Percentiles rank a stretch among this genome's conserved stretches.
phyloP scores from a whole-genome alignment of 2,888 invertebrate genomes.

The Dilophus febrilis region DNA sequence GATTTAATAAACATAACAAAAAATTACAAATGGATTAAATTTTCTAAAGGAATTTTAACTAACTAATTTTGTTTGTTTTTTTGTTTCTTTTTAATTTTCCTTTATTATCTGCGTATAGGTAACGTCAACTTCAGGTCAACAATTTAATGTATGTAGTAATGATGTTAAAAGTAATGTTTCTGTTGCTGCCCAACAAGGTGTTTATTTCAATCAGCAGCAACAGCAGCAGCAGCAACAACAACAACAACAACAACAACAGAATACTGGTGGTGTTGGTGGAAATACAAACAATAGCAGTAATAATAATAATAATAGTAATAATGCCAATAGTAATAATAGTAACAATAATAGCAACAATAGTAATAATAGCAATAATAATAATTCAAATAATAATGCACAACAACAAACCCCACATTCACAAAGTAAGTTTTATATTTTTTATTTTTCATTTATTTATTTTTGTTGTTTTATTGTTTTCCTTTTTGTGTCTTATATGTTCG shows the following conservation, averaged over 20 bases:
- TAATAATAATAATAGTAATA: conserved; percentile 1
- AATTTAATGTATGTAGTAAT: conserved; percentile 59
- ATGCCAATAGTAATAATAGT: not conserved
- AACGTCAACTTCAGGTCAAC: conserved; percentile 80
- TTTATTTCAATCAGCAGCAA: conserved; percentile 45
- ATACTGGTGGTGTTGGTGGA: too few species aligned
- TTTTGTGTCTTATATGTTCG: too few species aligned
- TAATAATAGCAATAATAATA: conserved; percentile 12
- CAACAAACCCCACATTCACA: conserved; percentile 24
- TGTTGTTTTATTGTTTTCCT: too few species aligned
- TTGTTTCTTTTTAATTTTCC: too few species aligned
- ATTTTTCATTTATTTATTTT: too few species aligned
- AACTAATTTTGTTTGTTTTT: too few species aligned
- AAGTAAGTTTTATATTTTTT: conserved; percentile 22
- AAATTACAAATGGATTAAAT: too few species aligned
- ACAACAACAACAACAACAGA: conserved; percentile 14
- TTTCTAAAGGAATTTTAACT: too few species aligned
- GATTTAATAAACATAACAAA: too few species aligned
- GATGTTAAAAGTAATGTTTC: conserved; percentile 57
- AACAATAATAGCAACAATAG: conserved; percentile 7
- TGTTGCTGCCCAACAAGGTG: conserved; percentile 71
- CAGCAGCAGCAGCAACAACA: conserved; percentile 19
- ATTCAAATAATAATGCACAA: conserved; percentile 19
- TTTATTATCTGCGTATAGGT: too few species aligned
- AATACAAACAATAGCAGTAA: conserved; percentile 1